phyloP scores from a whole-genome alignment of 1,140 invertebrate species.

The Mesaphorura yosii region DNA sequence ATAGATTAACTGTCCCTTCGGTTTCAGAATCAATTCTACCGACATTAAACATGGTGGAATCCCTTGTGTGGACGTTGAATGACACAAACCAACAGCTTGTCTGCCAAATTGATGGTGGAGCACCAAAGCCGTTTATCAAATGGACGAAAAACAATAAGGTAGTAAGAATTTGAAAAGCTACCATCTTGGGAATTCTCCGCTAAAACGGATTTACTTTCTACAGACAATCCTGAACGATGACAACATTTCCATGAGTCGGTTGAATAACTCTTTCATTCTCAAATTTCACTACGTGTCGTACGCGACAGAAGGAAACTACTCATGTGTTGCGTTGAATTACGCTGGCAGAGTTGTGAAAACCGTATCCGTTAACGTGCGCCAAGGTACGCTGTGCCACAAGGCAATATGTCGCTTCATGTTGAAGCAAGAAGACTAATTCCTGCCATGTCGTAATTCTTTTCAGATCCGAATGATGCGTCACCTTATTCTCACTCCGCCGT shows the following conservation, averaged over 20 bases:
- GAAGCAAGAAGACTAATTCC: neutral
- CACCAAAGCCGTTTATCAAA: conserved; percentile 5
- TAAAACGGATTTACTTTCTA: neutral
- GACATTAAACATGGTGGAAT: neutral
- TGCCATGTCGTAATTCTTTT: neutral
- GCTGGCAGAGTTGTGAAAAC: conserved; percentile 15
- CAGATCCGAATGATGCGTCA: neutral
- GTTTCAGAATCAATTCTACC: neutral
- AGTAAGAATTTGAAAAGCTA: neutral
- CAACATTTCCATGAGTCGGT: conserved; percentile 1
- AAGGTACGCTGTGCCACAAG: no score
- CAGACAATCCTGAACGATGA: conserved; percentile 12
- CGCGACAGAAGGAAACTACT: conserved; percentile 19
- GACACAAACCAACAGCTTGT: conserved; percentile 12
- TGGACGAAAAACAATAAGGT: conserved; percentile 23
- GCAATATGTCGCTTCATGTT: no score
- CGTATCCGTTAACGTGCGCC: conserved; percentile 12
- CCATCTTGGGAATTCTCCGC: neutral
- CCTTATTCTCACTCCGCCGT: neutral
- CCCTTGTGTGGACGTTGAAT: conserved; percentile 9
- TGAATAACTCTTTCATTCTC: conserved; percentile 15
- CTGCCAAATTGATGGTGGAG: conserved; percentile 2
- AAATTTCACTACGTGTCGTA: conserved; percentile 19
- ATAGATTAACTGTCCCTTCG: neutral
- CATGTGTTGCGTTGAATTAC: conserved; percentile 14